These are phyloP conservation scores for Sakesphorus luctuosus DNA, from an alignment of 2,113 vertebrate genomes.

Conservation along the genomic window DNA sequence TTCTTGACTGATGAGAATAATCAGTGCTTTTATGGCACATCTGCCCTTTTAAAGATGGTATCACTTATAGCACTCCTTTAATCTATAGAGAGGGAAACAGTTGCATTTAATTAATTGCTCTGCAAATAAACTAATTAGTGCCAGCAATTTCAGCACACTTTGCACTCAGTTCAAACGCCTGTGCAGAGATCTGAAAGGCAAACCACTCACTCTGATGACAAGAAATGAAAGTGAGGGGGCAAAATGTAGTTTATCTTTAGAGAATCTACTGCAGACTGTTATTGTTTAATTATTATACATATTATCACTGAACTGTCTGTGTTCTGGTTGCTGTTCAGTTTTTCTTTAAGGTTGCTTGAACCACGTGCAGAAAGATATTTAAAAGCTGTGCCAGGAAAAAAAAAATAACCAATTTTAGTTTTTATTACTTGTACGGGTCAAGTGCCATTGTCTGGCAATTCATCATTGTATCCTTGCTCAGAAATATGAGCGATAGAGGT, in stretches of 20 bases:
- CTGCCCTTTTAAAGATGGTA: conserved; percentile 28
- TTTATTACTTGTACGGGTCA: not conserved
- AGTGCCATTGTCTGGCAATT: not conserved
- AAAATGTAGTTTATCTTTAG: not conserved
- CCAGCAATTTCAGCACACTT: conserved; percentile 9
- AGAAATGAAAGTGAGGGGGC: not conserved
- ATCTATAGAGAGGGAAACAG: conserved; percentile 42
- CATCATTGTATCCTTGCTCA: not conserved
- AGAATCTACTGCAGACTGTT: not conserved
- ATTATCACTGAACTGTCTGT: not conserved
- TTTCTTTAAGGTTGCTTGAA: conserved; percentile 8
- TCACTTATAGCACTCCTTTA: conserved; percentile 28
- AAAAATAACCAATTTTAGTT: not conserved
- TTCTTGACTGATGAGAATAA: conserved; percentile 4
- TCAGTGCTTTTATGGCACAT: conserved; percentile 34
- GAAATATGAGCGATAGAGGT: not conserved
- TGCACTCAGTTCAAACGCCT: not conserved
- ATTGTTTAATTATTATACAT: not conserved
- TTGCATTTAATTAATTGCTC: conserved; percentile 64
- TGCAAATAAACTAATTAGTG: conserved; percentile 50
- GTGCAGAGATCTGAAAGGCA: conserved; percentile 10
- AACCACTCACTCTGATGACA: not conserved
- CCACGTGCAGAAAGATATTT: not conserved
- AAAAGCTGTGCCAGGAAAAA: not conserved
- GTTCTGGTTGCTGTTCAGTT: not conserved